Evolutionary conservation across 2,888 invertebrate genomes (phyloP), one percentile per base, ranked within the genome.

Genomic region (Agrilus mali): DNA sequence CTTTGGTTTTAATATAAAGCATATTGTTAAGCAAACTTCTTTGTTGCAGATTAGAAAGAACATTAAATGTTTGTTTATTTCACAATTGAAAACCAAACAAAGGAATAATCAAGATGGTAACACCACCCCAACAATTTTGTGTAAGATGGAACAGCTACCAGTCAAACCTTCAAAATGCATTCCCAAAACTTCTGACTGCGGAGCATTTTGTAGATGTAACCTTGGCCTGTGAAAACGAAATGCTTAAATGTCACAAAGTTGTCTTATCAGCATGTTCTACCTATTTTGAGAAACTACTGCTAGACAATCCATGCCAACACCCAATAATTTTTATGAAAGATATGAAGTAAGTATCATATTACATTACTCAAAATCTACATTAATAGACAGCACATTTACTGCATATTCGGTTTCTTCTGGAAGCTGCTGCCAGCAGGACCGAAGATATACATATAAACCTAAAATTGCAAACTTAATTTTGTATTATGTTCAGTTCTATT

Each of bases 141-240:
- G 78, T 86, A 39, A 73, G 85, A 58, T 86, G 86, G 86, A 86
- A 86, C 64, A 84, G 83, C 54, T 85, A 86, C 64, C 84, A 85
- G 59, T 78, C 81, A 34, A 86, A 86, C 60, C 73, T 86, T 67
- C 84, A 79, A 57, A 78, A 78, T 53, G 82, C 83, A 48, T 86
- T 86, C 59, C 83, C 84, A 1, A 80, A 81, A 10, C 70, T 86
- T 13, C 71, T 86, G 7, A 77, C 79, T 16, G 78, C 79, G n/a
- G 84, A 86, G 61, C 80, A 83, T 61, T 89, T 90, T 60, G 87
- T 89, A 1, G 90, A 90, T 66, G 89, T 89, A 39, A 90, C 90
- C 0, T 65, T 90, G 41, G 88, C 89, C 3, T 89, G 89, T 60
- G 90, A 90, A 64, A 87, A 86, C 1, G 78, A 83, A 33, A 86